Evolutionary conservation across 2,888 invertebrate genomes (phyloP).

Genomic region (Andrena haemorrhoa): DNA sequence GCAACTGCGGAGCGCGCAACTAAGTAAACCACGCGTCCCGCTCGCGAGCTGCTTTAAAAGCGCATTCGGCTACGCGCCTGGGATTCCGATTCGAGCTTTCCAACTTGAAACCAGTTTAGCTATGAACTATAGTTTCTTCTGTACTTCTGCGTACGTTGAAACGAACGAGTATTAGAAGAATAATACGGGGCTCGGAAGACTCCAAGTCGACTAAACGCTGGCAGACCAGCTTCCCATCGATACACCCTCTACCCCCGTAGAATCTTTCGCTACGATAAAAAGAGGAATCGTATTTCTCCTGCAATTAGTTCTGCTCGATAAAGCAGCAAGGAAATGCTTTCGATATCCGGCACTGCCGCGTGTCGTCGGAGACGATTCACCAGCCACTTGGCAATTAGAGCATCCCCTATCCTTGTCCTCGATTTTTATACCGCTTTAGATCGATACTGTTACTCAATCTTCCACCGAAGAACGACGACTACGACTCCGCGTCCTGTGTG

Average conservation of each 20-base stretch:
- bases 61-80: neutral
- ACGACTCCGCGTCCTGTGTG: too few relatives aligned
- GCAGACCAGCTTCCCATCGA: neutral
- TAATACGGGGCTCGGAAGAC: too few relatives aligned
- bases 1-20: neutral
- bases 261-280: slow-evolving; percentile 18
- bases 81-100: neutral
- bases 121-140: too few relatives aligned
- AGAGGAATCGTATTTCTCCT: slow-evolving; percentile 62
- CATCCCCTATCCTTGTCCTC: slow-evolving; percentile 6
- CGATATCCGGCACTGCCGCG: slow-evolving; percentile 55
- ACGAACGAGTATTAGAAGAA: neutral
- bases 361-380: slow-evolving; percentile 50
- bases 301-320: slow-evolving; percentile 73
- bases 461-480: neutral
- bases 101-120: neutral
- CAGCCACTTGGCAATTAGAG: slow-evolving; percentile 62
- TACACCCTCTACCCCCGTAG: neutral
- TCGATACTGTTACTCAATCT: slow-evolving; percentile 16
- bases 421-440: neutral
- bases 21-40: neutral
- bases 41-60: neutral
- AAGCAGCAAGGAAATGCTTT: slow-evolving; percentile 71
- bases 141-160: too few relatives aligned
- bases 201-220: neutral